Evolutionary conservation across 2,888 invertebrate species (phyloP).

Genomic region (Tethea ocularis): DNA sequence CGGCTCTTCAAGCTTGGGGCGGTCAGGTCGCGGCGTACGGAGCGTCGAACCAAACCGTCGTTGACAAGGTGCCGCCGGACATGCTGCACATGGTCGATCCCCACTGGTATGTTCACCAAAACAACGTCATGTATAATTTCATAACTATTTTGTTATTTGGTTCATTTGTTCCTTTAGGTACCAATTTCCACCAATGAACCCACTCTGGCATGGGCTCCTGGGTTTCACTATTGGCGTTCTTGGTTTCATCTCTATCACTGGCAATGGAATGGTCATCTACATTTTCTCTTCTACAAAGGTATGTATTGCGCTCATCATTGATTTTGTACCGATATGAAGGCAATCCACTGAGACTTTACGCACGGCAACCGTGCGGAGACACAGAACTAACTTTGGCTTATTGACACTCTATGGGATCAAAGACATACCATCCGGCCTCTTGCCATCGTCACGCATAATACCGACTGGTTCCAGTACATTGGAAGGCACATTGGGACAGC

Average conservation of each 20-base stretch:
- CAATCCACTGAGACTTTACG: too few relatives aligned
- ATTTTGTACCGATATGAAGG: too few relatives aligned
- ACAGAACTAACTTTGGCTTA: too few relatives aligned
- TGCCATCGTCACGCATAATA: too few relatives aligned
- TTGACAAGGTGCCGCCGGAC: constrained; percentile 90
- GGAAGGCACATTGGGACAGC: too few relatives aligned
- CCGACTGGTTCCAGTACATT: too few relatives aligned
- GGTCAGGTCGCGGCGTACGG: constrained; percentile 77
- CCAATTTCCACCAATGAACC: constrained; percentile 95
- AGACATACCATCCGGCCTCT: too few relatives aligned
- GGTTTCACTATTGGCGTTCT: constrained; percentile 91
- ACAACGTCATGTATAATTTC: too few relatives aligned
- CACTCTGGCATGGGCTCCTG: constrained; percentile 92
- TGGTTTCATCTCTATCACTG: constrained; percentile 87
- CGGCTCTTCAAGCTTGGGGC: constrained; percentile 78
- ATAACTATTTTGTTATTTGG: too few relatives aligned
- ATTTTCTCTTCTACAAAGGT: constrained; percentile 89
- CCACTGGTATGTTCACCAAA: constrained; percentile 87
- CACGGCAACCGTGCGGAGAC: too few relatives aligned
- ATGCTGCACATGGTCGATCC: constrained; percentile 90
- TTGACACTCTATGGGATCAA: too few relatives aligned
- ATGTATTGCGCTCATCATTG: too few relatives aligned
- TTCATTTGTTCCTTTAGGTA: constrained; percentile 82
- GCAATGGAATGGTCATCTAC: constrained; percentile 90
- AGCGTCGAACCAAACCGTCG: constrained; percentile 89